phyloP scores from a whole-genome alignment of 1,140 invertebrate species.

The Brachystomella parvula region DNA sequence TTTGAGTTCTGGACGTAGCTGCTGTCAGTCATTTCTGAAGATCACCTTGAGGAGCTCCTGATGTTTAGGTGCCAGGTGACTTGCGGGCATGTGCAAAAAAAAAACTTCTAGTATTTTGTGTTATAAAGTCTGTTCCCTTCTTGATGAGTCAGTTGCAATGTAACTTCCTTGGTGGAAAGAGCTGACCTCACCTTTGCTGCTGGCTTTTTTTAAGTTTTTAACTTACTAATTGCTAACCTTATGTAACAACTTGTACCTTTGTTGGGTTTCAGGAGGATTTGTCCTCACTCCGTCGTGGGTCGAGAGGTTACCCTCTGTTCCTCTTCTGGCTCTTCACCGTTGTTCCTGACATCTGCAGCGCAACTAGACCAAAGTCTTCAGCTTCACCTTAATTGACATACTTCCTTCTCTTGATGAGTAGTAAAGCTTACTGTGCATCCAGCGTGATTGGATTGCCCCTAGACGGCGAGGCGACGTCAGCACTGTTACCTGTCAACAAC shows the following conservation, averaged over 20 bases:
- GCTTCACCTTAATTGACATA: background rate
- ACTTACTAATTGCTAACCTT: background rate
- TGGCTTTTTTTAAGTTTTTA: background rate
- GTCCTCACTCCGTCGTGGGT: background rate
- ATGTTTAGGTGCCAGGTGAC: no score
- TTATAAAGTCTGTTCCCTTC: background rate
- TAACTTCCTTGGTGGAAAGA: constrained; percentile 8
- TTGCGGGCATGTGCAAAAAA: no score
- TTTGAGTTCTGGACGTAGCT: background rate
- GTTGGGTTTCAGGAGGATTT: background rate
- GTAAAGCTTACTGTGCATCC: background rate
- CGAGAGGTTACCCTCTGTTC: background rate
- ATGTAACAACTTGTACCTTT: background rate
- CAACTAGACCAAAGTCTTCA: background rate
- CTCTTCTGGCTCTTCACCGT: background rate
- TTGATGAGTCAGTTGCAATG: constrained; percentile 11
- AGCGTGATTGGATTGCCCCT: background rate
- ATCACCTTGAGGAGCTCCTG: background rate
- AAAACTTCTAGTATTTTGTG: no score
- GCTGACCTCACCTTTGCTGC: constrained; percentile 18
- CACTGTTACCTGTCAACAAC: background rate
- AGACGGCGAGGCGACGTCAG: background rate
- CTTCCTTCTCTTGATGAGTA: background rate
- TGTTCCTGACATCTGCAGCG: background rate
- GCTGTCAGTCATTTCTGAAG: background rate